Conservation (phyloP, 2,888 invertebrate species). For the Oligia fasciuncula region DNA sequence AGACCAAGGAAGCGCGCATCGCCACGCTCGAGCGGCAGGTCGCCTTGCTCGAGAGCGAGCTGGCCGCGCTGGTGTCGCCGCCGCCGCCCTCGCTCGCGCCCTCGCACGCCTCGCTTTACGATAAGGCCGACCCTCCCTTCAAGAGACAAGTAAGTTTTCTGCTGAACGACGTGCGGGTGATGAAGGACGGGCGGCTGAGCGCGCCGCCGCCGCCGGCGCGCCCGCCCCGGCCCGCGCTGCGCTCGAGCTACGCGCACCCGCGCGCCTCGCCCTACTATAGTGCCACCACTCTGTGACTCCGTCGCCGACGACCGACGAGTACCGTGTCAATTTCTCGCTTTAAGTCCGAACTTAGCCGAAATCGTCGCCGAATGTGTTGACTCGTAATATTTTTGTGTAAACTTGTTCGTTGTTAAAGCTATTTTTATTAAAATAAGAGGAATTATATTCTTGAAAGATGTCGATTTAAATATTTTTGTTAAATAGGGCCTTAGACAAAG, state of each 20-base stretch:
- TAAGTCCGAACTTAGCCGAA: conserved; percentile 86
- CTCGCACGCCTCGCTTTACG: conserved; percentile 90
- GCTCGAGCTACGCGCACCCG: conserved; percentile 72
- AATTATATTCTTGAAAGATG: conserved; percentile 88
- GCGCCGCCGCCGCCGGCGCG: conserved; percentile 81
- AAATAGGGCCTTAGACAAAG: conserved; percentile 87
- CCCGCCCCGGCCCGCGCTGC: conserved; percentile 72
- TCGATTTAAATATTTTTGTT: conserved; percentile 88
- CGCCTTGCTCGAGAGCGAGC: conserved; percentile 94
- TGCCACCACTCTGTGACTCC: conserved; percentile 85
- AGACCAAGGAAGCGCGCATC: conserved; percentile 96
- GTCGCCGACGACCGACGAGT: conserved; percentile 72
- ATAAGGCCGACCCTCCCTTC: conserved; percentile 92
- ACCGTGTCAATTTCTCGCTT: conserved; percentile 89
- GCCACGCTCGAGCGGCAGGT: conserved; percentile 96
- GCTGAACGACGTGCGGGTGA: conserved; percentile 94
- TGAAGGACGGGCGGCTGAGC: conserved; percentile 92
- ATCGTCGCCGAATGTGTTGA: conserved; percentile 85
- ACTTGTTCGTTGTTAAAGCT: conserved; percentile 89
- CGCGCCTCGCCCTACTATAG: conserved; percentile 79
- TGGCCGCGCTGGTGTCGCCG: conserved; percentile 89
- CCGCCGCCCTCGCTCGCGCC: conserved; percentile 88
- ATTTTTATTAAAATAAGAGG: conserved; percentile 87
- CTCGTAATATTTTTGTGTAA: conserved; percentile 88
- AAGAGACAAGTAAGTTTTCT: conserved; percentile 96